Percentiles rank a stretch among this genome's conserved stretches.
Evolutionary conservation across 1,140 invertebrate species (phyloP).

Genomic region (Cydia strobilella): DNA sequence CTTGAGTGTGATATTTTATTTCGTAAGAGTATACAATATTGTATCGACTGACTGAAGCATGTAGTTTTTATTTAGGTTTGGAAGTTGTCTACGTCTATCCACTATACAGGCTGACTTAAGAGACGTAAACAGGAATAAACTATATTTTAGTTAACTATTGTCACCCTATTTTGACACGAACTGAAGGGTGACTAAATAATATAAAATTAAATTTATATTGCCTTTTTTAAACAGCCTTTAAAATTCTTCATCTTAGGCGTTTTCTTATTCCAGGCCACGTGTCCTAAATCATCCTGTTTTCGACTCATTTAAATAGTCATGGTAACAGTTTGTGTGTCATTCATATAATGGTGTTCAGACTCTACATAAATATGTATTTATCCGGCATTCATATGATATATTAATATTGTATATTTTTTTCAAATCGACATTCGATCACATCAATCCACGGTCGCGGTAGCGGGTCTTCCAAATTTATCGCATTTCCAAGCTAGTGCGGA

Average conservation of each 20-base stretch:
- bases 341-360: constrained; percentile 8
- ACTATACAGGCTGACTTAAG: background rate
- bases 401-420: constrained; percentile 46
- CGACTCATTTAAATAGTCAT: background rate
- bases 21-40: constrained; percentile 31
- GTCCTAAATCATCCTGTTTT: background rate
- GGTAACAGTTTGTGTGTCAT: background rate
- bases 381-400: constrained; percentile 34
- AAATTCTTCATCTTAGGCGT: too few species aligned
- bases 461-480: constrained; percentile 61
- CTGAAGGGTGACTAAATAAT: too few species aligned
- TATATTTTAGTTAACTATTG: too few species aligned
- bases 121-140: background rate
- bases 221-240: too few species aligned
- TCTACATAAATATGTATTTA: constrained; percentile 18
- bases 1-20: constrained; percentile 45
- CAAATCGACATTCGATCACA: constrained; percentile 46
- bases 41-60: constrained; percentile 66
- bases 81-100: constrained; percentile 3
- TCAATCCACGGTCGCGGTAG: constrained; percentile 58
- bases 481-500: constrained; percentile 24
- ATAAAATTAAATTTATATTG: too few species aligned
- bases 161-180: too few species aligned
- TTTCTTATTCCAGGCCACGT: background rate
- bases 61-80: constrained; percentile 36